Evolutionary conservation across 2,797 vertebrate species (phyloP).

Genomic region (Acanthornis magna): DNA sequence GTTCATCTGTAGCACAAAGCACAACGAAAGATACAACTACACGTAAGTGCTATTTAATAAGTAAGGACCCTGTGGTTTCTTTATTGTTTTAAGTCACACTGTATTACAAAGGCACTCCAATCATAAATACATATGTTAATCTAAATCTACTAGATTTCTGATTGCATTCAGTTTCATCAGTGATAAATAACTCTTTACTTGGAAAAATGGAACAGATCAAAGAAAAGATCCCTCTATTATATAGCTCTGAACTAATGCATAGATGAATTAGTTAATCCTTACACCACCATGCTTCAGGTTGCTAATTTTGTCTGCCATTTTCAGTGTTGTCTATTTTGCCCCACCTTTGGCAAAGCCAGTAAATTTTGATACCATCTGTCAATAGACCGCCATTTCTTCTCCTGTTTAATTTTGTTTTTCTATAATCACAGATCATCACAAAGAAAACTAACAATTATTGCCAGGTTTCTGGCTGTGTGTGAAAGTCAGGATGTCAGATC

Average conservation of each 20-base stretch:
- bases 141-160: background rate
- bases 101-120: background rate
- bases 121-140: background rate
- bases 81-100: background rate
- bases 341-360: background rate
- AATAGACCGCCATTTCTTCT: background rate
- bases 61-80: background rate
- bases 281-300: background rate
- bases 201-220: background rate
- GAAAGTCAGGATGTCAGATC: constrained; percentile 61
- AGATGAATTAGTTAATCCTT: background rate
- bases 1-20: background rate
- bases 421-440: constrained; percentile 23
- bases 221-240: background rate
- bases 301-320: background rate
- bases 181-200: background rate
- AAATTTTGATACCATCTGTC: background rate
- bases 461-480: constrained; percentile 45
- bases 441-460: constrained; percentile 56
- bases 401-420: constrained; percentile 26
- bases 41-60: background rate
- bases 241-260: background rate
- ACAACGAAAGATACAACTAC: background rate
- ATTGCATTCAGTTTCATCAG: background rate
- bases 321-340: background rate